Evolutionary conservation across 2,888 invertebrate genomes (phyloP).

Genomic region (Linnaemya tessellans): DNA sequence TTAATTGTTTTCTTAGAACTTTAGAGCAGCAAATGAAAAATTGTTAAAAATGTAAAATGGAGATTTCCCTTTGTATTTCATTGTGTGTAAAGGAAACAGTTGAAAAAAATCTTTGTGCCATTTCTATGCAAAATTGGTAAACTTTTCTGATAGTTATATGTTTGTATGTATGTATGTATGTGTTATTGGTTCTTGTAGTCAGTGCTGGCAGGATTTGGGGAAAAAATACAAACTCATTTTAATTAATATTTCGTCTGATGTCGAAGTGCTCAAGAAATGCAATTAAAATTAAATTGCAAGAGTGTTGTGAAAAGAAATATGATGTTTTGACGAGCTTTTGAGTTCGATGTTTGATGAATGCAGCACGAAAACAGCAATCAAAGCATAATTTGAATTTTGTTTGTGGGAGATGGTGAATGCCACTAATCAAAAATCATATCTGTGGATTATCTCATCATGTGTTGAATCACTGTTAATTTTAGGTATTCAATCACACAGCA

Average conservation of each 20-base stretch:
- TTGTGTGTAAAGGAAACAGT: neutral
- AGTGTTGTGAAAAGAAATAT: slow-evolving; percentile 42
- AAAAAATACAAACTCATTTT: slow-evolving; percentile 32
- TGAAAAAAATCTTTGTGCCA: neutral
- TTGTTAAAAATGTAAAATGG: slow-evolving; percentile 31
- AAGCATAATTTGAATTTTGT: neutral
- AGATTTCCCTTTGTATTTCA: slow-evolving; percentile 11
- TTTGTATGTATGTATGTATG: slow-evolving; percentile 8
- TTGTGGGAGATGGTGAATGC: neutral
- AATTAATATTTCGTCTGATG: slow-evolving; percentile 39
- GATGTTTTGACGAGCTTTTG: slow-evolving; percentile 38
- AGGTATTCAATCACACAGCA: too few relatives aligned
- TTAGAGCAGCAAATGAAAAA: slow-evolving; percentile 44
- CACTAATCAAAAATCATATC: neutral
- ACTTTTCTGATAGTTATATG: slow-evolving; percentile 4
- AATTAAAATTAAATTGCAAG: slow-evolving; percentile 65
- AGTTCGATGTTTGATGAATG: slow-evolving; percentile 24
- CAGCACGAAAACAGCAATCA: slow-evolving; percentile 1
- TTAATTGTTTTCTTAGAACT: slow-evolving; percentile 48
- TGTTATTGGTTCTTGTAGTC: slow-evolving; percentile 18
- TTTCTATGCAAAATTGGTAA: slow-evolving; percentile 26
- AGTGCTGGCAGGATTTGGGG: slow-evolving; percentile 11
- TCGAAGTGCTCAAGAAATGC: slow-evolving; percentile 46
- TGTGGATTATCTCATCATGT: too few relatives aligned
- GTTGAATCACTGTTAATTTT: too few relatives aligned